Evolutionary conservation across 2,797 vertebrate genomes (phyloP).

Genomic region (Gymnothorax javanicus): DNA sequence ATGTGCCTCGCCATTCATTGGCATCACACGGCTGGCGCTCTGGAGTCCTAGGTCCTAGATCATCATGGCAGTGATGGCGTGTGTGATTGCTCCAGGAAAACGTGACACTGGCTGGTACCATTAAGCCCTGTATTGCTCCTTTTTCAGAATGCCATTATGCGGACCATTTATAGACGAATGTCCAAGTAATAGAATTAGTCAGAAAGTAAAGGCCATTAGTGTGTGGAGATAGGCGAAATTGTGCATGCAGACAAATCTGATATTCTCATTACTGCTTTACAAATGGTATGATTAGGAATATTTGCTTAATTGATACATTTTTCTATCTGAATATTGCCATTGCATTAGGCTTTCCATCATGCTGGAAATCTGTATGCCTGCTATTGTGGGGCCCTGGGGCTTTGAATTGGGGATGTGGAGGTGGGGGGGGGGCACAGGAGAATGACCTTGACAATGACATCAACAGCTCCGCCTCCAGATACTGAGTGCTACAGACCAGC

Average conservation of each 20-base stretch:
- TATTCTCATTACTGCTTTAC: constrained; percentile 30
- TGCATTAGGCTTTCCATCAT: no score
- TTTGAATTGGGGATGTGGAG: neutral
- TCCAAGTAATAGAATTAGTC: constrained; percentile 52
- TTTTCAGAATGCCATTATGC: constrained; percentile 1
- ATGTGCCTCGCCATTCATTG: no score
- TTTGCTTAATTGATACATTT: no score
- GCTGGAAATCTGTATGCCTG: neutral
- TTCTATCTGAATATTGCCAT: no score
- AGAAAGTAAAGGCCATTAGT: constrained; percentile 34
- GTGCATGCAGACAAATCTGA: constrained; percentile 40
- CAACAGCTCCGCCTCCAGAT: neutral
- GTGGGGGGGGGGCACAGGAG: neutral
- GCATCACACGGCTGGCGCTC: no score
- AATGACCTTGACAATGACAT: no score
- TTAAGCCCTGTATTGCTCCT: constrained; percentile 19
- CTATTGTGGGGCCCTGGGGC: neutral
- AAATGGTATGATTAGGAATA: no score
- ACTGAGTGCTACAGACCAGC: neutral
- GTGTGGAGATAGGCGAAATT: constrained; percentile 42
- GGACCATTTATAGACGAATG: constrained; percentile 44
- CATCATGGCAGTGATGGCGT: neutral
- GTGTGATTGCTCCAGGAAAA: constrained; percentile 24
- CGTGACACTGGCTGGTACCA: constrained; percentile 38
- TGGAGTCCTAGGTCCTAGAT: no score